A percentile compares a stretch with the other conserved stretches of the same genome.
phyloP scores from a whole-genome alignment of 2,888 invertebrate genomes.

The Parnassius orleans region DNA sequence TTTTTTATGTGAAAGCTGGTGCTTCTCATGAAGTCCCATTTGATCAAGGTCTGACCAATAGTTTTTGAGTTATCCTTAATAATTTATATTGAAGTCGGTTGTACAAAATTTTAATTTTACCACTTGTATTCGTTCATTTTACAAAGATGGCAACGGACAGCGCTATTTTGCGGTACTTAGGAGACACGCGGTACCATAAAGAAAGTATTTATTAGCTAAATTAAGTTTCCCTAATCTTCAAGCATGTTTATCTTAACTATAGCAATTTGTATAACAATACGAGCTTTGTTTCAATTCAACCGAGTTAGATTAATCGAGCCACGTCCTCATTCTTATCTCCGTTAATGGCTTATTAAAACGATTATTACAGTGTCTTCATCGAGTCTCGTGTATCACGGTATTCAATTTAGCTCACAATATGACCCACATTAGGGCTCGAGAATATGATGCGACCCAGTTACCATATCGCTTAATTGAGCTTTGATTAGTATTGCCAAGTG shows the following conservation, averaged over 20 bases:
- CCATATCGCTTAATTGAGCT: conserved; percentile 14
- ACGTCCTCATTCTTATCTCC: conserved; percentile 21
- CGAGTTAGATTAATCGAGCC: conserved; percentile 12
- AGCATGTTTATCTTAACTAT: not conserved
- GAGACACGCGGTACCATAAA: no score
- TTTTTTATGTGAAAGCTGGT: no score
- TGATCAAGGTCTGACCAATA: no score
- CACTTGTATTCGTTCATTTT: no score
- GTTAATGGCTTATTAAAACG: conserved; percentile 25
- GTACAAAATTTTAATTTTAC: no score
- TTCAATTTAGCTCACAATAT: conserved; percentile 24
- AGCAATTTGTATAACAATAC: conserved; percentile 16
- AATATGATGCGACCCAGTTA: conserved; percentile 31
- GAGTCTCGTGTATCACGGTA: conserved; percentile 19
- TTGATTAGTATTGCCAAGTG: conserved; percentile 9
- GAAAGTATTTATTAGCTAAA: no score
- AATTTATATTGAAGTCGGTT: no score
- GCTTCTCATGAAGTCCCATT: no score
- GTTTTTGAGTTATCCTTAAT: no score
- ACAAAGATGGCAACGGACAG: no score
- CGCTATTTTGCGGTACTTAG: no score
- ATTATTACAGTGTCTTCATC: conserved; percentile 15
- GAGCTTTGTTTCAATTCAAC: conserved; percentile 7
- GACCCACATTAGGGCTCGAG: conserved; percentile 33
- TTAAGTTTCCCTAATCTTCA: no score